phyloP scores from a whole-genome alignment of 2,888 invertebrate genomes.

The Tetramorium bicarinatum region DNA sequence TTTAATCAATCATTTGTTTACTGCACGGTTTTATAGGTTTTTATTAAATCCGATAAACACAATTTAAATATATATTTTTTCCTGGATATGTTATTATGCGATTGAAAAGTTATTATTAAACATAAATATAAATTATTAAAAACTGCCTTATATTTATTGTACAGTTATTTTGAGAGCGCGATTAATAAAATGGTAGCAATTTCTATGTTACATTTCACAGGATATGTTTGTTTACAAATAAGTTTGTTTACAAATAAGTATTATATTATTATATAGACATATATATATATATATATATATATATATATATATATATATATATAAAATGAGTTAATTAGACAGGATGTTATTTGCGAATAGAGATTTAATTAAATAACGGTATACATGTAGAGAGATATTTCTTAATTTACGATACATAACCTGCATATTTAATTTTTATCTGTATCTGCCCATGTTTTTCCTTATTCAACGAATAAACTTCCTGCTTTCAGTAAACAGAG shows the following conservation, averaged over 20 bases:
- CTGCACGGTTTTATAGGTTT: background rate
- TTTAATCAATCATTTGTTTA: conserved; percentile 29
- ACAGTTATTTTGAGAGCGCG: background rate
- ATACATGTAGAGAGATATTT: background rate
- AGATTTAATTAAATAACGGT: conserved; percentile 17
- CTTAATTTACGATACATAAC: background rate
- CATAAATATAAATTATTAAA: background rate
- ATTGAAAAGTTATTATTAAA: background rate
- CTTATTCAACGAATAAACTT: background rate
- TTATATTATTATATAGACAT: too few relatives aligned
- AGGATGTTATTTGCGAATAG: background rate
- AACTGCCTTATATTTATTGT: background rate
- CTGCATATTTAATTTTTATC: background rate
- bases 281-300: too few relatives aligned
- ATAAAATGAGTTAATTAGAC: too few relatives aligned
- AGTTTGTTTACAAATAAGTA: too few relatives aligned
- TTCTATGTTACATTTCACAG: background rate
- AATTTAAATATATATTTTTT: background rate
- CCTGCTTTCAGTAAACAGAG: background rate
- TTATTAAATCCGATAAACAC: background rate
- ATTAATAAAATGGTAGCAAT: background rate
- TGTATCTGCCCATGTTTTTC: background rate
- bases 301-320: too few relatives aligned
- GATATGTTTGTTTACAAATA: background rate
- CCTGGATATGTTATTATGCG: background rate